phyloP scores from a whole-genome alignment of 2,797 vertebrate species.

The Dermochelys coriacea region DNA sequence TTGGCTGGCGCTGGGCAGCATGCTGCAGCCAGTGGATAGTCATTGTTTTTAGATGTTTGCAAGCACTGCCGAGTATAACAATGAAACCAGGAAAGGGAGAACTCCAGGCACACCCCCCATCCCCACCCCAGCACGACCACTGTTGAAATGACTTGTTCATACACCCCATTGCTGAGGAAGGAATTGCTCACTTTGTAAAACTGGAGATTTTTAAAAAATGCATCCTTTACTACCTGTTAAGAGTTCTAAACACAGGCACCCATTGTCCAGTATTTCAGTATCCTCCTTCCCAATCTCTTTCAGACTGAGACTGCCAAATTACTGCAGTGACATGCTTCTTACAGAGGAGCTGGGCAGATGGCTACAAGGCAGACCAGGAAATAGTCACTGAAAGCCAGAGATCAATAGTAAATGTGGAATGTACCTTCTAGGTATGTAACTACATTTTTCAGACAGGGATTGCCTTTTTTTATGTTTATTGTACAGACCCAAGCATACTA shows the following conservation, averaged over 20 bases:
- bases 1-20: not conserved
- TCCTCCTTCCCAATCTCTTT: not conserved
- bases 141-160: rapidly evolving
- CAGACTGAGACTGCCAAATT: not conserved
- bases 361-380: not conserved
- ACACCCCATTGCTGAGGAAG: rapidly evolving
- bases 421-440: not conserved
- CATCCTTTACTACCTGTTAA: constrained; percentile 24
- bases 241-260: not conserved
- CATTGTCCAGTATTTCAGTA: not conserved
- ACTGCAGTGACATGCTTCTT: not conserved
- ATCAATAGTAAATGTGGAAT: not conserved
- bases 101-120: not conserved
- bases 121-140: not conserved
- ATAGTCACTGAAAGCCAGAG: not conserved
- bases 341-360: not conserved
- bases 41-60: not conserved
- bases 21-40: rapidly evolving
- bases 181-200: not conserved
- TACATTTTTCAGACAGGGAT: not conserved
- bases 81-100: not conserved
- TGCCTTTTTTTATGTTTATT: not conserved
- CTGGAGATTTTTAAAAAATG: not conserved
- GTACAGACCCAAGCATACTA: not conserved
- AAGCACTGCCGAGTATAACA: rapidly evolving